Evolutionary conservation across 2,888 invertebrate species (phyloP).

Genomic region (Pachydiplax longipennis): DNA sequence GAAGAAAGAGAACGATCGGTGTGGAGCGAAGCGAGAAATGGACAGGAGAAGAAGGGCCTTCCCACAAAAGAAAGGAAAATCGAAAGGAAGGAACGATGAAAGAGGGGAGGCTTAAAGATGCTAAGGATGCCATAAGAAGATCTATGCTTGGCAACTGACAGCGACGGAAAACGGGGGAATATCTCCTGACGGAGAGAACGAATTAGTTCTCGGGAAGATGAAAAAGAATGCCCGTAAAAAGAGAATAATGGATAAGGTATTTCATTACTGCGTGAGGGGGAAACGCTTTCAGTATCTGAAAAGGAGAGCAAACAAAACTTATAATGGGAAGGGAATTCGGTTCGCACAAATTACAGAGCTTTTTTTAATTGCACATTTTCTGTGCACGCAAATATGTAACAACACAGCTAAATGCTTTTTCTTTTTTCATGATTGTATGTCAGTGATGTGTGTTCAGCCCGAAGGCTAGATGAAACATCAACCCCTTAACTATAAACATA

Average conservation of each 20-base stretch:
- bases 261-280: background rate
- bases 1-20: background rate
- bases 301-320: too few species aligned
- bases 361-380: too few species aligned
- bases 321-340: too few species aligned
- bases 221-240: background rate
- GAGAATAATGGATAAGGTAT: background rate
- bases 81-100: background rate
- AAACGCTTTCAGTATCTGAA: background rate
- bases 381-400: too few species aligned
- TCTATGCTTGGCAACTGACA: background rate
- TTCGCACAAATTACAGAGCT: too few species aligned
- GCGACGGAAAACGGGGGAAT: background rate
- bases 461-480: too few species aligned
- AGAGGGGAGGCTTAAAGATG: background rate
- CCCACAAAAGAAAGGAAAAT: background rate
- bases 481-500: too few species aligned
- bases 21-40: background rate
- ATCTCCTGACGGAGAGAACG: background rate
- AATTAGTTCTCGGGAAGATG: background rate
- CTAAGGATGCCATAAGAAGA: background rate
- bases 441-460: too few species aligned
- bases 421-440: too few species aligned
- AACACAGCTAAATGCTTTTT: too few species aligned
- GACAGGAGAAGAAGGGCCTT: background rate